Base-by-base conservation (phyloP, 2,888 invertebrate species). In the Eurois occulta region DNA sequence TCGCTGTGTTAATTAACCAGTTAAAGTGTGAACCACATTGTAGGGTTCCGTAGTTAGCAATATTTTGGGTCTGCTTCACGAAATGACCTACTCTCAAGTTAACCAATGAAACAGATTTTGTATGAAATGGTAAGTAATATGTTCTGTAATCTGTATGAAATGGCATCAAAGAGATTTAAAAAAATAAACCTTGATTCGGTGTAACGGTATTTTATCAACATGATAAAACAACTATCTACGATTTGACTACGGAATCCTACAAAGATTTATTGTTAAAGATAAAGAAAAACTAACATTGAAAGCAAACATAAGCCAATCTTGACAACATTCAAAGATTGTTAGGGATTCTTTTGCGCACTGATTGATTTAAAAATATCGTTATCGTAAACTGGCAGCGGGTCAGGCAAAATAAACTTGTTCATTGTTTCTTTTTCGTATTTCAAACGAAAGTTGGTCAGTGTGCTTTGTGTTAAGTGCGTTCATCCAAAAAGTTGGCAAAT, bases 261-360 rank as follows among this genome's bases (percentile, higher is more conserved):
- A 64, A 60, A 32, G 11, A 16, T 41, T 7, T 21, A 52, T 43
- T 11, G 16, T 65, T 52, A 28, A 3, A 38, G 13, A 62, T 5
- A 62, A 65, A 41, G 2, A 60, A 68, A 48, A 52, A 67, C 58
- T 52, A 38, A 80, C 58, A 84, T 18, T 52, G 18, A 84, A 79
- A 84, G 84, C 80, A 60, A 38, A 65, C 1, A 28, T 28, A 84
- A 84, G 84, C 69, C 70, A 69, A 78, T 52, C 48, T 55, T 62
- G 43, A 62, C 78, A 24, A 62, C 78, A 24, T 48, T 8, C 62
- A 80, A 77, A 83, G 78, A 68, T 77, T 55, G 76, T 58, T 78
- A 64, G 13, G 1, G 68, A 48, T 77, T 77, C 64, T 3, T 64
- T 24, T 67, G 16, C 4, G 28, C 55, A 55, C 21, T 8, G 21